These are phyloP conservation scores for Sinotaia quadrata DNA, from an alignment of 2,888 invertebrate genomes.

Conservation along the genomic window DNA sequence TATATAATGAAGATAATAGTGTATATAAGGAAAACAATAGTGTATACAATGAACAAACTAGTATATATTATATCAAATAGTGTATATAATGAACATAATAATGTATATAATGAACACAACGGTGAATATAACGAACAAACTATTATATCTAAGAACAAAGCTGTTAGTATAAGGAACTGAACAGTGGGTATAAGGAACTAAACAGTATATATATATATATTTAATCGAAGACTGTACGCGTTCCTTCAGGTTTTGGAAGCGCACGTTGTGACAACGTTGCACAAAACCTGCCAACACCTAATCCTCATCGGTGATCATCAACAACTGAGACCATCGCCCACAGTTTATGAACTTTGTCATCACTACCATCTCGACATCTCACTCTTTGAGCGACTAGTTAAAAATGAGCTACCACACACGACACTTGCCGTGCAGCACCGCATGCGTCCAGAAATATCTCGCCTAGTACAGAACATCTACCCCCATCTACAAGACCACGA, in stretches of 20 bases:
- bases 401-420: constrained; percentile 78
- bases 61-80: too few species aligned
- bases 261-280: constrained; percentile 84
- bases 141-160: too few species aligned
- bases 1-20: too few species aligned
- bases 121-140: too few species aligned
- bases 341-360: constrained; percentile 79
- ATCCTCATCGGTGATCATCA: constrained; percentile 88
- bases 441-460: constrained; percentile 62
- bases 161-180: too few species aligned
- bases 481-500: constrained; percentile 49
- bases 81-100: too few species aligned
- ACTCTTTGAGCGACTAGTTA: constrained; percentile 85
- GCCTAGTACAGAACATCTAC: constrained; percentile 53
- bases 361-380: constrained; percentile 82
- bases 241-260: constrained; percentile 79
- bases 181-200: too few species aligned
- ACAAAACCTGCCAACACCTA: constrained; percentile 82
- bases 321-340: constrained; percentile 83
- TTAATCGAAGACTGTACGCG: background rate
- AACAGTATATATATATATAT: too few species aligned
- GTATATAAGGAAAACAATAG: too few species aligned
- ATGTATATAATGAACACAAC: too few species aligned
- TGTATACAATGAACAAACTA: too few species aligned
- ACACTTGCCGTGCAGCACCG: constrained; percentile 77